Evolutionary conservation across 2,797 vertebrate species (phyloP).

Genomic region (Gymnothorax reevesii): DNA sequence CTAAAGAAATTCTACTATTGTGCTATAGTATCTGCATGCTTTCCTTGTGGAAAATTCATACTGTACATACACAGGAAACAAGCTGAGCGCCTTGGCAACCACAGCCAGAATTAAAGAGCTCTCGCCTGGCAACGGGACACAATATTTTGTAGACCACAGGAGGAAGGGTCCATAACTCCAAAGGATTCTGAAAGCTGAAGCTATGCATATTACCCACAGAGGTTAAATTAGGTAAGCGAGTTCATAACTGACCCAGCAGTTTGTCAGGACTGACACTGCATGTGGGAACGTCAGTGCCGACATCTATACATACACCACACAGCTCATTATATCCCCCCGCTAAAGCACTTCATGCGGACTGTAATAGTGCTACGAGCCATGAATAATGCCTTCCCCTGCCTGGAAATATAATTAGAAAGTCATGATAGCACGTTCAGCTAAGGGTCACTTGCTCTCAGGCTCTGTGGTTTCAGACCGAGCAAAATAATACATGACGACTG

Average conservation of each 20-base stretch:
- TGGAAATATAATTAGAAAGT: neutral
- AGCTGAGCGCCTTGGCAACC: conserved; percentile 16
- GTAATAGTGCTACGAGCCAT: neutral
- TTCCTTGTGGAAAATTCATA: conserved; percentile 25
- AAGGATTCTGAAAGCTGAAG: conserved; percentile 12
- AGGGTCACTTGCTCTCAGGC: neutral
- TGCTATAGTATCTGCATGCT: conserved; percentile 26
- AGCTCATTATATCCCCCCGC: neutral
- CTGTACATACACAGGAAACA: conserved; percentile 23
- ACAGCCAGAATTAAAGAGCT: conserved; percentile 34
- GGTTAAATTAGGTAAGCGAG: conserved; percentile 38
- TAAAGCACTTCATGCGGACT: neutral
- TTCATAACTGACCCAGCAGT: neutral
- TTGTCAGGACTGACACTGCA: neutral
- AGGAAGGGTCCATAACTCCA: conserved; percentile 6
- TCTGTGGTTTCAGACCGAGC: neutral
- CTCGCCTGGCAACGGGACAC: conserved; percentile 36
- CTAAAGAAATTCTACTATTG: conserved; percentile 18
- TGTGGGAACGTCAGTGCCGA: neutral
- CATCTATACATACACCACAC: neutral
- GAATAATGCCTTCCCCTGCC: neutral
- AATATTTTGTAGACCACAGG: conserved; percentile 39
- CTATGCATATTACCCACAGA: conserved; percentile 1
- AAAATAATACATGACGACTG: neutral
- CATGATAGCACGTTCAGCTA: neutral